Conservation (phyloP, 2,888 invertebrate genomes). For the Phalera bucephala region DNA sequence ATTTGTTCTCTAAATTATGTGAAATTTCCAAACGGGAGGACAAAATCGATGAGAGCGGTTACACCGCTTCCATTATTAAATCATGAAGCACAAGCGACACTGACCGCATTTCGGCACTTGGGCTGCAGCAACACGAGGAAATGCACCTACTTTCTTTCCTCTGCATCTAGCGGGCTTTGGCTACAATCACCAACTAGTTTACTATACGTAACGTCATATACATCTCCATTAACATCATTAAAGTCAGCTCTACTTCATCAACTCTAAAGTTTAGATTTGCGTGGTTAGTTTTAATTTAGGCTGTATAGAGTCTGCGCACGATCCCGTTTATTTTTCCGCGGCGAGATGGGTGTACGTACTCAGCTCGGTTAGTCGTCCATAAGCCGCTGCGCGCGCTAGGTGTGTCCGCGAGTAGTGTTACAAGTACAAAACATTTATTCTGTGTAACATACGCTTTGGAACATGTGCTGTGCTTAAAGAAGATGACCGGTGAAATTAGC, state of each 20-base stretch:
- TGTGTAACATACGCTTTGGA: conserved; percentile 43
- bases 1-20: background rate
- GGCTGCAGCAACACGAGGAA: conserved; percentile 64
- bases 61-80: conserved; percentile 42
- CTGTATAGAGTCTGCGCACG: conserved; percentile 49
- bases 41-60: conserved; percentile 28
- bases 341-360: conserved; percentile 41
- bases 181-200: conserved; percentile 37
- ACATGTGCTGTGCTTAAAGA: conserved; percentile 67
- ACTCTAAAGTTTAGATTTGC: conserved; percentile 36
- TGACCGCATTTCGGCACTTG: conserved; percentile 61
- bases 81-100: conserved; percentile 47
- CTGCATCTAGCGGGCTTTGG: conserved; percentile 62
- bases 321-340: conserved; percentile 62
- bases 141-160: conserved; percentile 78
- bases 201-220: conserved; percentile 40
- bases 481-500: conserved; percentile 71
- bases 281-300: conserved; percentile 38
- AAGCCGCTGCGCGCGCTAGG: conserved; percentile 40
- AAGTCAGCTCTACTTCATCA: conserved; percentile 22
- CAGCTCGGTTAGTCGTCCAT: conserved; percentile 54
- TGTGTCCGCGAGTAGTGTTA: conserved; percentile 35
- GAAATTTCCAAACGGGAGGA: background rate
- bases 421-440: conserved; percentile 18
- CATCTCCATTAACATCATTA: conserved; percentile 20